Evolutionary conservation across 2,797 vertebrate genomes (phyloP).

Genomic region (Melanotaenia pygmaea): DNA sequence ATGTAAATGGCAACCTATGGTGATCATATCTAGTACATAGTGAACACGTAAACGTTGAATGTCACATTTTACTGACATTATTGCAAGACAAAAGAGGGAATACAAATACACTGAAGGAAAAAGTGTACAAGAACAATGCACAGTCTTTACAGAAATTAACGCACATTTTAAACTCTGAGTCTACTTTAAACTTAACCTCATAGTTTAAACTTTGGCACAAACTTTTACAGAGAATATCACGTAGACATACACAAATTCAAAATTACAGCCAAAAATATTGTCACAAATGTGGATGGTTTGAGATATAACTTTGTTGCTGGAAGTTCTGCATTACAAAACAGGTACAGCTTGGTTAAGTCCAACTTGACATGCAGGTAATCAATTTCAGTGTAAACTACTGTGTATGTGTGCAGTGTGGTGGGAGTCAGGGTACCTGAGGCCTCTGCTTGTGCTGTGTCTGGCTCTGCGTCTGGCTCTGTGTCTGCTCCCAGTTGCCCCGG

Average conservation of each 20-base stretch:
- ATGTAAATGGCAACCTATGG: neutral
- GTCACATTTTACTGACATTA: neutral
- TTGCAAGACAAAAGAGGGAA: neutral
- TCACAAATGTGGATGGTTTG: neutral
- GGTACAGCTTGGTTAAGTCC: neutral
- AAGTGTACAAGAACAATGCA: neutral
- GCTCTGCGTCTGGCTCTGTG: constrained; percentile 96
- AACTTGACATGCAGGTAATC: neutral
- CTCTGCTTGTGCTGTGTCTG: constrained; percentile 95
- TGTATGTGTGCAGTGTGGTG: neutral
- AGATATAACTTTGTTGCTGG: neutral
- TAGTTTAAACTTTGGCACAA: neutral
- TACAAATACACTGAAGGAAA: no score
- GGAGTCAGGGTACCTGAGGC: constrained; percentile 80
- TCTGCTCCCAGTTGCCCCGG: constrained; percentile 98
- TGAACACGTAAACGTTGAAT: neutral
- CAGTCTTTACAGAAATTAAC: no score
- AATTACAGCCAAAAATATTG: neutral
- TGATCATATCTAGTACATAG: neutral
- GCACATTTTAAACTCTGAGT: neutral
- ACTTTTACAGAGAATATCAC: neutral
- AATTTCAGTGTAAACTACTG: constrained; percentile 1
- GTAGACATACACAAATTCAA: neutral
- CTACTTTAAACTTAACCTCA: neutral
- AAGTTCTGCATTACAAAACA: neutral